Conservation (phyloP, 1,140 invertebrate genomes). For the Proctacanthus coquilletti region DNA sequence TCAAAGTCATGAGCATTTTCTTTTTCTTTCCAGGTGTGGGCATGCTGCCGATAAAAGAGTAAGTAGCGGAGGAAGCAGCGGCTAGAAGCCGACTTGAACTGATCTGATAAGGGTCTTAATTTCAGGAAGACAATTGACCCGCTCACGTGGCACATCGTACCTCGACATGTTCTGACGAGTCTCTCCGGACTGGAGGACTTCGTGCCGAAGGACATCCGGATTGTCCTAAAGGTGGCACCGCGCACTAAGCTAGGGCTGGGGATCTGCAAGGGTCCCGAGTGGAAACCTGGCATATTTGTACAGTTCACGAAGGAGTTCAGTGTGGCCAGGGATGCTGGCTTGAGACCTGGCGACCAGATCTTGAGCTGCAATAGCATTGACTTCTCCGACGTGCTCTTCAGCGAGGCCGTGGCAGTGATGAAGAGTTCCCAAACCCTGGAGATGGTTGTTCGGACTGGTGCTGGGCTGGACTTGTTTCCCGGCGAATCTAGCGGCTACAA, state of each 20-base stretch:
- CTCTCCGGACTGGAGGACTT: neutral
- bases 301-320: constrained; percentile 83
- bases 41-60: constrained; percentile 83
- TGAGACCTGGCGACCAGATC: constrained; percentile 84
- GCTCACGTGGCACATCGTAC: constrained; percentile 62
- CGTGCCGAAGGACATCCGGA: constrained; percentile 33
- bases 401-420: constrained; percentile 63
- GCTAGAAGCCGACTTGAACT: too few species aligned
- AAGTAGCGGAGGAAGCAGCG: too few species aligned
- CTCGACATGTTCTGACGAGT: constrained; percentile 11
- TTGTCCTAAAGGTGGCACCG: constrained; percentile 47
- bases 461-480: constrained; percentile 57
- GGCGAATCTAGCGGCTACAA: constrained; percentile 67
- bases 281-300: constrained; percentile 74
- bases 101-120: too few species aligned
- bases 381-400: constrained; percentile 60
- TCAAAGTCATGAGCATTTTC: too few species aligned
- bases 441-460: constrained; percentile 52
- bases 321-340: constrained; percentile 68
- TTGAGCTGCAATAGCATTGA: constrained; percentile 74
- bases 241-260: constrained; percentile 51
- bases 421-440: constrained; percentile 58
- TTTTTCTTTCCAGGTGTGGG: constrained; percentile 54
- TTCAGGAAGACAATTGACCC: constrained; percentile 48
- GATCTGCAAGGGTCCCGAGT: constrained; percentile 71